Base-by-base conservation (phyloP, 1,140 invertebrate species). In the Diploscapter pachys region DNA sequence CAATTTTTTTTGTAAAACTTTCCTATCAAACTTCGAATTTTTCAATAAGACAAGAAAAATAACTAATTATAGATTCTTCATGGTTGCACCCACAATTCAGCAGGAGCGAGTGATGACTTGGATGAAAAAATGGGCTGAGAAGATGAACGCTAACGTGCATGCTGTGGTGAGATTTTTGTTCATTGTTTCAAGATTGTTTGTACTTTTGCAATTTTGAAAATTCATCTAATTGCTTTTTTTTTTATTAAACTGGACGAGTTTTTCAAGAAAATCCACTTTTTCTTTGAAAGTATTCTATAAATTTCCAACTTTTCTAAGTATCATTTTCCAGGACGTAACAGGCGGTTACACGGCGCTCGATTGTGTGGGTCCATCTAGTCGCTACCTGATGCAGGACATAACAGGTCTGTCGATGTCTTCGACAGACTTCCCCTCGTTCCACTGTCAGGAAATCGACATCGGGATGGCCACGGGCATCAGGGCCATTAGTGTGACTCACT, bases 341-440 rank as follows among this genome's bases (percentile, higher is more conserved):
- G 95, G 94, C 49, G 92, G 95, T 88, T 99, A 96, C 82, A 98
- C 96, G n/a, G 95, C 95, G 3, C 92, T 99, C 74, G 95, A 95
- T 86, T 90, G 98, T 55, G 92, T 99, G 89, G 96, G 96, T 2
- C 95, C 95, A 5, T 92, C 94, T 81, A 93, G 95, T 0, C 89
- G 93, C 77, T 90, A 91, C 79, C 87, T 98, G 4, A 87, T 98
- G 8, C 92, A 92, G 3, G 94, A 98, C 87, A 87, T 98, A 8
- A 95, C 94, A 0, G 95, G 97, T 81, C 91, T 91, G 0, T 92
- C 95, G 86, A 89, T 96, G 57, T 90, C 91, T 79, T 91, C 92
- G n/a, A 90, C 91, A 71, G 92, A 93, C 81, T 98, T 98, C 82
- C 95, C 95, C 31, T 94, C 94, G 83, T 98, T 99, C 83, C 95